Evolutionary conservation across 1,140 invertebrate genomes (phyloP).

Genomic region (Amphibalanus amphitrite): DNA sequence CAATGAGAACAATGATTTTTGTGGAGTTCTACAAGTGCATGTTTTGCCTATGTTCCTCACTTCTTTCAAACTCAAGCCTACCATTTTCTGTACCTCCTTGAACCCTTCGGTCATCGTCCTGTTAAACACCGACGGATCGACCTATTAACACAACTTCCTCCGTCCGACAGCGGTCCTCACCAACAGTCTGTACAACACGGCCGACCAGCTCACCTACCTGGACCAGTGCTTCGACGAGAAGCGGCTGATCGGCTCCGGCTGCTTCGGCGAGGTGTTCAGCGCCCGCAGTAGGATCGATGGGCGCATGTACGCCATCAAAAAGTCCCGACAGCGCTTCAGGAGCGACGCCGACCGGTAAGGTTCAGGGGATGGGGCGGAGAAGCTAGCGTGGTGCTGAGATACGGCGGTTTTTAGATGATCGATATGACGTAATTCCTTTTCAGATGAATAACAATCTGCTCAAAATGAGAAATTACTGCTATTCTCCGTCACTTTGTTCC

Average conservation of each 20-base stretch:
- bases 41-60: not conserved
- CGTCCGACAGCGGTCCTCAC: not conserved
- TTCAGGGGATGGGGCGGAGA: no score
- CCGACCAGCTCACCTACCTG: not conserved
- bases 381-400: no score
- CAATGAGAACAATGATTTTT: not conserved
- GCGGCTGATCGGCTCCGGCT: not conserved
- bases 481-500: no score
- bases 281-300: not conserved
- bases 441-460: no score
- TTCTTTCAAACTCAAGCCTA: not conserved
- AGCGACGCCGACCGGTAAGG: not conserved
- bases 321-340: not conserved
- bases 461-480: no score
- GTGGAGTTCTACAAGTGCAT: not conserved
- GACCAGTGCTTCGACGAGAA: not conserved
- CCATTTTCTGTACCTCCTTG: not conserved
- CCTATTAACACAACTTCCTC: not conserved
- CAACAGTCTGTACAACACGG: not conserved
- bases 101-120: no score
- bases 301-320: not conserved
- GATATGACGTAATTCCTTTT: no score
- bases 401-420: no score
- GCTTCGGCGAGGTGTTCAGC: slow-evolving; percentile 2
- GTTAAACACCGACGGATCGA: no score